Percentiles rank a stretch among this genome's conserved stretches.
phyloP scores from a whole-genome alignment of 1,140 invertebrate genomes.

The Bombus difficillimus region DNA sequence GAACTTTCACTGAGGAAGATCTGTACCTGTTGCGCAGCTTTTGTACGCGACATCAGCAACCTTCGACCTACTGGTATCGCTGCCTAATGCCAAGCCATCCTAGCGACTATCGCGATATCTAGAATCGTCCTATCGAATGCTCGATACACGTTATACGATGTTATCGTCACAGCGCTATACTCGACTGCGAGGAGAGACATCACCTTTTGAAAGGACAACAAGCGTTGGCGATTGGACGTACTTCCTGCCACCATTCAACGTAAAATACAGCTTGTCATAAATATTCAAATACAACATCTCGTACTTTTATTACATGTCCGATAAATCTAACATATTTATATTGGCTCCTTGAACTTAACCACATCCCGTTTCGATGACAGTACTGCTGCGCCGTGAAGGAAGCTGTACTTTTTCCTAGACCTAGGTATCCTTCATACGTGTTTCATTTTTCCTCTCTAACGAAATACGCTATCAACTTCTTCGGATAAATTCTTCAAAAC shows the following conservation, averaged over 20 bases:
- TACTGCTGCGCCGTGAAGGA: neutral
- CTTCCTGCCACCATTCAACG: neutral
- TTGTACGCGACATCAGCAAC: neutral
- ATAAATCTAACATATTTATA: neutral
- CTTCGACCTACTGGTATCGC: constrained; percentile 2
- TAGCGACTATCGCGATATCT: neutral
- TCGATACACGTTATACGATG: neutral
- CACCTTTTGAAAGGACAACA: neutral
- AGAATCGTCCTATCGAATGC: neutral
- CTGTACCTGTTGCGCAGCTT: neutral
- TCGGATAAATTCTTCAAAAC: no score
- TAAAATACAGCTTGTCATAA: neutral
- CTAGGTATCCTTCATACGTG: no score
- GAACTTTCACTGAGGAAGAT: constrained; percentile 49
- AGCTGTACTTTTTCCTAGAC: no score
- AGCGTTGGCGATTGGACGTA: neutral
- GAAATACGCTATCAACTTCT: no score
- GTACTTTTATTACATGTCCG: neutral
- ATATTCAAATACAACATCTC: constrained; percentile 14
- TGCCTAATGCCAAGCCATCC: neutral
- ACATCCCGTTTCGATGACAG: neutral
- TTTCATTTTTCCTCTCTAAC: no score
- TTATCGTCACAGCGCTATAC: neutral
- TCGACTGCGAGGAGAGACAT: neutral
- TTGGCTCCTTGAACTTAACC: neutral